These are phyloP conservation scores for Zophobas atratus DNA, from an alignment of 1,140 invertebrate species.

Conservation along the genomic window DNA sequence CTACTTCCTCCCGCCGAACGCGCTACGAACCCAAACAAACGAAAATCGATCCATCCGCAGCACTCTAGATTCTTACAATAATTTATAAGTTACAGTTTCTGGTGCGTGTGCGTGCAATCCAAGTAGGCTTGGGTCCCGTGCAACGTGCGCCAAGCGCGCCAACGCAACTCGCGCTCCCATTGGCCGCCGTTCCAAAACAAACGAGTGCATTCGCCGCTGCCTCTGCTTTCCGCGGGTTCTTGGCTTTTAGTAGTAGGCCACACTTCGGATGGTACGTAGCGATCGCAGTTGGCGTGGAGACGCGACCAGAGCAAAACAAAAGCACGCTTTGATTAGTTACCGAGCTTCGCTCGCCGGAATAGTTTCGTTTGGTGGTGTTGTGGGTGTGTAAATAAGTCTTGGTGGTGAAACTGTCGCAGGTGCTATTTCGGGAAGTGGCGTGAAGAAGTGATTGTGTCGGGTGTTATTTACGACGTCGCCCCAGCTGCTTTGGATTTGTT, in stretches of 20 bases:
- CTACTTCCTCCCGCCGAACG: neutral
- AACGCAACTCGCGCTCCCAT: slow-evolving; percentile 4
- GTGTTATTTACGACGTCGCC: neutral
- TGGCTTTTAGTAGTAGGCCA: slow-evolving; percentile 27
- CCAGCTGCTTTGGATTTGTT: neutral
- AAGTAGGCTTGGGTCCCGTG: neutral
- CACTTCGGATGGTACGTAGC: slow-evolving; percentile 12
- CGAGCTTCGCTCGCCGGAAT: too few species aligned
- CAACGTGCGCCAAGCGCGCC: slow-evolving; percentile 18
- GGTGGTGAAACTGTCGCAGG: neutral
- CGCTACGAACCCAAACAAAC: neutral
- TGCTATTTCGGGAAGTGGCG: neutral
- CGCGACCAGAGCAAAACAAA: slow-evolving; percentile 14
- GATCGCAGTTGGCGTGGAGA: slow-evolving; percentile 10
- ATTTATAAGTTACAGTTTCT: slow-evolving; percentile 5
- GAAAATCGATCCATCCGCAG: neutral
- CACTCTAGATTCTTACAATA: neutral
- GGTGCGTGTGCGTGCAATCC: slow-evolving; percentile 9
- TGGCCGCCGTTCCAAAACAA: slow-evolving; percentile 37
- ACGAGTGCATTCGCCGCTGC: slow-evolving; percentile 27
- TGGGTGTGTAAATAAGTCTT: neutral
- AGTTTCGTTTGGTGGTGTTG: neutral
- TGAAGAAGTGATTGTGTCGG: neutral
- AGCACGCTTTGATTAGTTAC: neutral
- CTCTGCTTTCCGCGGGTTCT: neutral